Evolutionary conservation across 2,113 vertebrate genomes (phyloP).

Genomic region (Barnardius zonarius): DNA sequence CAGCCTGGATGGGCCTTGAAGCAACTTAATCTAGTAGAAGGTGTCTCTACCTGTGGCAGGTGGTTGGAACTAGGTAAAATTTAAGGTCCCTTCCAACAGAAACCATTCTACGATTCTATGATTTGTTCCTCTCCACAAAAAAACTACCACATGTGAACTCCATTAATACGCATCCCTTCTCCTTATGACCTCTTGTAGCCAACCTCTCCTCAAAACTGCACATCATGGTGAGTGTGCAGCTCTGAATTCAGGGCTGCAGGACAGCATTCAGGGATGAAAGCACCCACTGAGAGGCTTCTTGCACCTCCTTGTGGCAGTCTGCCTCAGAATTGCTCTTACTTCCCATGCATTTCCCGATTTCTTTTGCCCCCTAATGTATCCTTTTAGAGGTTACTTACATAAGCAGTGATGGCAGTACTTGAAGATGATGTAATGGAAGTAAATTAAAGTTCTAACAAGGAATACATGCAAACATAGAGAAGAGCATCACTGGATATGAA

Average conservation of each 20-base stretch:
- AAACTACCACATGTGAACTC: neutral
- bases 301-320: neutral
- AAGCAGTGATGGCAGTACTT: neutral
- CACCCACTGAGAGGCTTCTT: neutral
- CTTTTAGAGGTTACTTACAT: neutral
- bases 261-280: neutral
- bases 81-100: neutral
- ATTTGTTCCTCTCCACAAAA: neutral
- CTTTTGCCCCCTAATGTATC: neutral
- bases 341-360: neutral
- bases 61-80: neutral
- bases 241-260: neutral
- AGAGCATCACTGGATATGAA: neutral
- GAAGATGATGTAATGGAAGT: neutral
- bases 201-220: neutral
- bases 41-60: neutral
- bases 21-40: neutral
- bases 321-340: neutral
- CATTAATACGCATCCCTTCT: neutral
- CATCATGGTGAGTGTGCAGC: accelerated
- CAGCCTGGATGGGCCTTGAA: neutral
- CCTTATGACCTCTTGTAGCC: neutral
- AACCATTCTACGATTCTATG: neutral
- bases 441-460: neutral
- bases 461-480: neutral